A percentile compares a stretch with the other conserved stretches of the same genome.
phyloP scores from a whole-genome alignment of 2,113 vertebrate genomes.

The Scolopax mira region DNA sequence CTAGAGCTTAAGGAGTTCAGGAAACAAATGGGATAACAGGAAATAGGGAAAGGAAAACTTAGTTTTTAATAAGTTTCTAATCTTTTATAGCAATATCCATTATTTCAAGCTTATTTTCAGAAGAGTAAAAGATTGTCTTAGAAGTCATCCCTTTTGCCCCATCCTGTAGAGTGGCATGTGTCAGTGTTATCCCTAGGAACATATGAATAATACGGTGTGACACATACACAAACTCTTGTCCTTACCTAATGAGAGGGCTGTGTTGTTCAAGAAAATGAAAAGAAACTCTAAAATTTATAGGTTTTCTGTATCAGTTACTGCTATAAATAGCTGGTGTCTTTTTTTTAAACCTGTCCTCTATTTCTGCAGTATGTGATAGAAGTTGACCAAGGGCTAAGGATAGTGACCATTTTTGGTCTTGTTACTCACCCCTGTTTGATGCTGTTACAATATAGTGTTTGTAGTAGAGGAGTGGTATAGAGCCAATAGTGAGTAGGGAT shows the following conservation, averaged over 20 bases:
- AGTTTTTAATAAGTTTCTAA: neutral
- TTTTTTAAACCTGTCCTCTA: neutral
- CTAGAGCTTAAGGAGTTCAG: neutral
- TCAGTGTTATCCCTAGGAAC: neutral
- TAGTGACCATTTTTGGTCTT: neutral
- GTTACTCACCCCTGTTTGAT: neutral
- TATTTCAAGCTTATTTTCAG: neutral
- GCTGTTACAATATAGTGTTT: neutral
- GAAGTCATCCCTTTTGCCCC: neutral
- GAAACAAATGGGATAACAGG: neutral
- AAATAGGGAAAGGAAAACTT: neutral
- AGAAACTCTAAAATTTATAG: neutral
- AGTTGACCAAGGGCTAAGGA: neutral
- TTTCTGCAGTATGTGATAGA: neutral
- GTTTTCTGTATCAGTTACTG: neutral
- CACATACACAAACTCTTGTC: neutral
- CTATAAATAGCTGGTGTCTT: neutral
- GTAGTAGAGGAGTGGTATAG: rapidly evolving
- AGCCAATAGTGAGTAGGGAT: neutral
- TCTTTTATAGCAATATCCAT: neutral
- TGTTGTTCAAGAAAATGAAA: neutral
- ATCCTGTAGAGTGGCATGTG: neutral
- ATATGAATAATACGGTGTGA: neutral
- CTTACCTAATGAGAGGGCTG: neutral
- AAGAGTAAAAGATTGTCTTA: neutral